A percentile compares a stretch with the other conserved stretches of the same genome.
Evolutionary conservation across 2,113 vertebrate species (phyloP).

Genomic region (Rhizomys pruinosus): DNA sequence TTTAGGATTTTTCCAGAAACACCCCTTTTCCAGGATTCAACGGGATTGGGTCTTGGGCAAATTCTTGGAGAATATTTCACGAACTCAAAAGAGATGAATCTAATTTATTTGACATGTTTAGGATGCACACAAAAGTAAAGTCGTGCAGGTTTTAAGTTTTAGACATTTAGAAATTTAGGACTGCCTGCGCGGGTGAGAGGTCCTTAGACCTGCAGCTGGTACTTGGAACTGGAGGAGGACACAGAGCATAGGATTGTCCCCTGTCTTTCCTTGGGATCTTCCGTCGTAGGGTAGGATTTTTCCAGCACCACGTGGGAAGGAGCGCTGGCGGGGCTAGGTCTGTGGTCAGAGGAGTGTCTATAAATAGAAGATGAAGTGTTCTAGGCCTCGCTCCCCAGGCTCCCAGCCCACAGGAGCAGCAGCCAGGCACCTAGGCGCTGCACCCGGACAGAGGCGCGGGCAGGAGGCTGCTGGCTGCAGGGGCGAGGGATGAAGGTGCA

Average conservation of each 20-base stretch:
- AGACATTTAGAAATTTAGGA: constrained; percentile 27
- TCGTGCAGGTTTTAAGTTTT: constrained; percentile 38
- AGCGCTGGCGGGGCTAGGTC: constrained; percentile 59
- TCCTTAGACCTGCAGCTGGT: background rate
- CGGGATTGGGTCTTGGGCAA: background rate
- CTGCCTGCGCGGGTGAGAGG: constrained; percentile 28
- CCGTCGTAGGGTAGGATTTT: constrained; percentile 2
- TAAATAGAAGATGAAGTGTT: constrained; percentile 87
- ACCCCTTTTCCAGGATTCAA: constrained; percentile 19
- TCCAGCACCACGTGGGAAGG: background rate
- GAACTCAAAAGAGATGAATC: constrained; percentile 55
- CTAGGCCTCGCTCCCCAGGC: constrained; percentile 24
- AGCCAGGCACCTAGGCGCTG: background rate
- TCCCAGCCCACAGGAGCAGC: constrained; percentile 48
- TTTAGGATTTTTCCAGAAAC: constrained; percentile 25
- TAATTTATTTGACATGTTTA: constrained; percentile 61
- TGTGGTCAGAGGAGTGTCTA: constrained; percentile 83
- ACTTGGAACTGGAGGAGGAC: background rate
- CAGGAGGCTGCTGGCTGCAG: background rate
- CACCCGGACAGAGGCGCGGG: background rate
- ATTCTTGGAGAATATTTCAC: constrained; percentile 48
- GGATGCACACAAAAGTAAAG: constrained; percentile 56
- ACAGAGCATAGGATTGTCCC: background rate
- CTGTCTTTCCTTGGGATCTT: background rate
- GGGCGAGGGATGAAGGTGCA: too few relatives aligned